Percentiles rank a stretch among this genome's conserved stretches.
phyloP scores from a whole-genome alignment of 37 sponge, comb jelly and placozoan species.

The Spongilla lacustris region DNA sequence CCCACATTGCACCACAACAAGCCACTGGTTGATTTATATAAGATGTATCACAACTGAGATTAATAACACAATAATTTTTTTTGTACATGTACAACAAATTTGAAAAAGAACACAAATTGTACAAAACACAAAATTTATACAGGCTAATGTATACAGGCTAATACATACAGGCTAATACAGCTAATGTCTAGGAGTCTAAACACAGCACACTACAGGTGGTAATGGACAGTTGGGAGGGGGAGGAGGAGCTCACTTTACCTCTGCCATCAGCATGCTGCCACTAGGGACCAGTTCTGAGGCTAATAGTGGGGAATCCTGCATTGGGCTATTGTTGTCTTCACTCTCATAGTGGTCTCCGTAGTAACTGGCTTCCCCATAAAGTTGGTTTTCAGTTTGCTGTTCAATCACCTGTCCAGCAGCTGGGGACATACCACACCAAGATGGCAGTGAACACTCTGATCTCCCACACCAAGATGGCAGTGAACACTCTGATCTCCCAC shows the following conservation, averaged over 20 bases:
- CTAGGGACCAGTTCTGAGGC: neutral
- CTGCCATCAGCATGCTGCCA: neutral
- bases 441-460: neutral
- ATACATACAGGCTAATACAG: neutral
- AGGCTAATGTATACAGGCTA: neutral
- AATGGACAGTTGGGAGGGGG: neutral
- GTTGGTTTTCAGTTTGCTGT: neutral
- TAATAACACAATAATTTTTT: too few species aligned
- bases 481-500: too few species aligned
- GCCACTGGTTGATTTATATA: too few species aligned
- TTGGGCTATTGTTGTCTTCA: neutral
- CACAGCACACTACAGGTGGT: neutral
- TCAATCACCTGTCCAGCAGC: neutral
- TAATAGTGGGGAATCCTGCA: neutral
- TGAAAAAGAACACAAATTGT: neutral
- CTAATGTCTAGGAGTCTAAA: too few species aligned
- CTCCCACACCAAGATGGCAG: too few species aligned
- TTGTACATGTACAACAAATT: too few species aligned
- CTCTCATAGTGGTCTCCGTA: neutral
- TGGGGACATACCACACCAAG: neutral
- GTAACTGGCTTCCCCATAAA: neutral
- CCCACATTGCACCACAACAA: too few species aligned
- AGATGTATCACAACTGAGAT: too few species aligned
- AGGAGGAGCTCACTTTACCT: neutral
- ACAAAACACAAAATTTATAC: neutral